phyloP scores from a whole-genome alignment of 2,113 vertebrate species.

The Falco punctatus region DNA sequence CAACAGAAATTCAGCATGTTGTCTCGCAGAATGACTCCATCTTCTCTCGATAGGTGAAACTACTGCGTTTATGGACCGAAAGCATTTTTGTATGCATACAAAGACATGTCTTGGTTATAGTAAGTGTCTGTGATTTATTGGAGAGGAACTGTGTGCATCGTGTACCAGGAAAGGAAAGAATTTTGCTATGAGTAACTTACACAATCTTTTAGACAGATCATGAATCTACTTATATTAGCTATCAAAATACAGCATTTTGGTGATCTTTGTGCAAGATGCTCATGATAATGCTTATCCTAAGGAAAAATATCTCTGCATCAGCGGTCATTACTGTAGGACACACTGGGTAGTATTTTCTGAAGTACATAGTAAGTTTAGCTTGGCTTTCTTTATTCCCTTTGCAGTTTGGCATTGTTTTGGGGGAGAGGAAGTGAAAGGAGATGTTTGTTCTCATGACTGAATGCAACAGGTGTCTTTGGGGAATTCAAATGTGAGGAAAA shows the following conservation, averaged over 20 bases:
- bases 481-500: not conserved
- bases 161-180: not conserved
- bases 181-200: not conserved
- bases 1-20: constrained; percentile 55
- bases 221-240: not conserved
- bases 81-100: constrained; percentile 31
- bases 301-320: not conserved
- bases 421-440: not conserved
- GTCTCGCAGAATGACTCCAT: constrained; percentile 32
- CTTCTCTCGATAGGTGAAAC: constrained; percentile 3
- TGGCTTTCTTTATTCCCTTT: not conserved
- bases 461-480: constrained; percentile 20
- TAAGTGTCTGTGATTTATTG: constrained; percentile 1
- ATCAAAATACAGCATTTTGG: not conserved
- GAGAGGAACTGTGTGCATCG: not conserved
- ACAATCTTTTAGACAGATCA: not conserved
- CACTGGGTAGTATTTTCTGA: not conserved
- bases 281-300: not conserved
- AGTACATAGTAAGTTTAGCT: not conserved
- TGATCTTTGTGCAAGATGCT: not conserved
- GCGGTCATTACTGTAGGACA: not conserved
- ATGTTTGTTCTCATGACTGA: not conserved
- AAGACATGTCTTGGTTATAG: not conserved
- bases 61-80: not conserved
- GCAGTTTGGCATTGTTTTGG: not conserved